These are phyloP conservation scores for Eupithecia tripunctaria DNA, from an alignment of 2,888 invertebrate species.

Conservation along the genomic window DNA sequence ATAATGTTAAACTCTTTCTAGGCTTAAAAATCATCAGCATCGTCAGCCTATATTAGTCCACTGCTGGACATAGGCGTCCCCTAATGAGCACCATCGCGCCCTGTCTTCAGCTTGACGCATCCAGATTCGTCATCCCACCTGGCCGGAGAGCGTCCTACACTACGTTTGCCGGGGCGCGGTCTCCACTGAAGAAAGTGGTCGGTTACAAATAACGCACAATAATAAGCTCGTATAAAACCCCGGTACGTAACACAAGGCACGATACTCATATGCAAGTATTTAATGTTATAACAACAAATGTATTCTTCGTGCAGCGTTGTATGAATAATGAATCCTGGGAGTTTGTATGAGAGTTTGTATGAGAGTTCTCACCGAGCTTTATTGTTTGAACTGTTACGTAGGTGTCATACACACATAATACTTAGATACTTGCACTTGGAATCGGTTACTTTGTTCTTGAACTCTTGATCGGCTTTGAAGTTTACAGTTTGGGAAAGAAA, in stretches of 20 bases:
- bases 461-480: conserved; percentile 6
- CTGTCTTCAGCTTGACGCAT: no score
- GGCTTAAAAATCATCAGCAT: no score
- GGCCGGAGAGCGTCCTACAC: no score
- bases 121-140: no score
- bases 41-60: no score
- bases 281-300: conserved; percentile 62
- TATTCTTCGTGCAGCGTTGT: conserved; percentile 60
- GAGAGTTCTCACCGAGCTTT: conserved; percentile 29
- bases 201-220: not conserved
- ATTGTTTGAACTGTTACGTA: conserved; percentile 34
- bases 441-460: conserved; percentile 5
- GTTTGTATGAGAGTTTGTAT: conserved; percentile 23
- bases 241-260: conserved; percentile 25
- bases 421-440: conserved; percentile 3
- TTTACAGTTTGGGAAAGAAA: not conserved
- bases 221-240: not conserved
- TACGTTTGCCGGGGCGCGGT: no score
- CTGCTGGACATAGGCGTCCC: no score
- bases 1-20: no score
- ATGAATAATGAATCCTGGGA: conserved; percentile 59
- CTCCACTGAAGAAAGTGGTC: no score
- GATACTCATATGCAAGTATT: conserved; percentile 45
- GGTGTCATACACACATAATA: conserved; percentile 16
- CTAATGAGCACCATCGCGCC: no score